Evolutionary conservation across 2,113 vertebrate species (phyloP).

Genomic region (Lagopus leucura): DNA sequence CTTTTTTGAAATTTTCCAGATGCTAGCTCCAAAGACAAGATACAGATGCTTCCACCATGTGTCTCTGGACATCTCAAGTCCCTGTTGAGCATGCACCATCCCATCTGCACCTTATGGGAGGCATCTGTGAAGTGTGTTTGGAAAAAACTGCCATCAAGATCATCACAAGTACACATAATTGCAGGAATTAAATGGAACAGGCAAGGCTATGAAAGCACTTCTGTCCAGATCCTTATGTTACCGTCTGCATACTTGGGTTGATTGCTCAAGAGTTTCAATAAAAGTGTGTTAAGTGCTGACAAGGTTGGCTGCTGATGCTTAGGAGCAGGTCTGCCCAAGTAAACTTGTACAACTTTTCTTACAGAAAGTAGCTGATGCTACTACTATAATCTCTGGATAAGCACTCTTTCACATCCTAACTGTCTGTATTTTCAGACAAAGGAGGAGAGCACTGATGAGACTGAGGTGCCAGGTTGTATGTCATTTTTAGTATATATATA

Average conservation of each 20-base stretch:
- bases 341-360: neutral
- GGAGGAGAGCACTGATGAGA: neutral
- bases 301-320: neutral
- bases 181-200: neutral
- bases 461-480: neutral
- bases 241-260: neutral
- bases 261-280: neutral
- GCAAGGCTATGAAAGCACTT: neutral
- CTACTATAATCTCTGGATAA: neutral
- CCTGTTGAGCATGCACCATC: neutral
- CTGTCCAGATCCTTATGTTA: neutral
- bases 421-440: neutral
- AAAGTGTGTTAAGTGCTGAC: neutral
- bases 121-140: neutral
- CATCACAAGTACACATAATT: neutral
- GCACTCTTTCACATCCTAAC: accelerated
- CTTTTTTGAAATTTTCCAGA: neutral
- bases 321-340: neutral
- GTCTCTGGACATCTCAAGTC: neutral
- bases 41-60: neutral
- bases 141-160: neutral
- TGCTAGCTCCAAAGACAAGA: neutral
- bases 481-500: neutral
- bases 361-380: neutral
- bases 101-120: neutral